Conservation (phyloP, 2,113 vertebrate genomes). For the Chloropsis cyanopogon region DNA sequence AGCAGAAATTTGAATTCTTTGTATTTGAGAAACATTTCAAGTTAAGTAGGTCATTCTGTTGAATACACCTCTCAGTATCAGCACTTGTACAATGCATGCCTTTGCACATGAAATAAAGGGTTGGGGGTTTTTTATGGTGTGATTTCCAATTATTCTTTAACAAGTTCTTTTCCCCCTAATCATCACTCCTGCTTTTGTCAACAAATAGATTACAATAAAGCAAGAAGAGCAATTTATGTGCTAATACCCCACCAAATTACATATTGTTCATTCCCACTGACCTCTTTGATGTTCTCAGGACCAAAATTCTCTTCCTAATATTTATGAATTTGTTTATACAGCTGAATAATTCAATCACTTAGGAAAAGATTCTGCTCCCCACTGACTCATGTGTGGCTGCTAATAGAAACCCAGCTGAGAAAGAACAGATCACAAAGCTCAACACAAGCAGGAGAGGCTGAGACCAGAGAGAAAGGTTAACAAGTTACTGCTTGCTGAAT, state of each 20-base stretch:
- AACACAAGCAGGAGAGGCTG: background rate
- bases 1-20: background rate
- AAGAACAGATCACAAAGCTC: slow-evolving; percentile 37
- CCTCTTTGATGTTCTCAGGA: slow-evolving; percentile 7
- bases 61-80: background rate
- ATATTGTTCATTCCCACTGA: background rate
- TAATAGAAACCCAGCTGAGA: slow-evolving; percentile 56
- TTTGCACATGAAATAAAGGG: background rate
- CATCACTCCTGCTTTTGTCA: background rate
- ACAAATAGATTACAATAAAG: slow-evolving; percentile 16
- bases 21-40: background rate
- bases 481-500: background rate
- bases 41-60: slow-evolving; percentile 37
- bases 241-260: slow-evolving; percentile 20
- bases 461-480: slow-evolving; percentile 45
- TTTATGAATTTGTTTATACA: slow-evolving; percentile 55
- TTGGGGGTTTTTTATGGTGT: background rate
- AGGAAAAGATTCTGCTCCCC: slow-evolving; percentile 8
- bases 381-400: background rate
- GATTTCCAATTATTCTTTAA: slow-evolving; percentile 27
- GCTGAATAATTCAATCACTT: slow-evolving; percentile 48
- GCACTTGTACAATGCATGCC: background rate
- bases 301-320: background rate
- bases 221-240: background rate
- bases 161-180: background rate